A percentile compares a stretch with the other conserved stretches of the same genome.
phyloP scores from a whole-genome alignment of 2,113 vertebrate genomes.

The Anhinga rufa region DNA sequence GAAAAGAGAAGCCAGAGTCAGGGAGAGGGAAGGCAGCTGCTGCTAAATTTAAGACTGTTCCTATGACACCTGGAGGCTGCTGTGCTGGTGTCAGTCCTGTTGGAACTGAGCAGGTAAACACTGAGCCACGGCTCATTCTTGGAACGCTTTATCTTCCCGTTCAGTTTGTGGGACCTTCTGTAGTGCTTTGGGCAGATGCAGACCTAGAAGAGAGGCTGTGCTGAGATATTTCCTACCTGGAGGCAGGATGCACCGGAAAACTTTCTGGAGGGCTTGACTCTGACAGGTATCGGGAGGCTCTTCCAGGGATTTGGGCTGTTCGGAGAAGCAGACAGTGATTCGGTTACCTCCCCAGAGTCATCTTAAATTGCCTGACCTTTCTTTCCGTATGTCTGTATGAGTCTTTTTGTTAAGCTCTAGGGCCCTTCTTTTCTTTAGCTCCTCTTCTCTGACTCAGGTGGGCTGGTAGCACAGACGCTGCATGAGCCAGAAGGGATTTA shows the following conservation, averaged over 20 bases:
- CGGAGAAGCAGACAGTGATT: neutral
- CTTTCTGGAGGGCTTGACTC: neutral
- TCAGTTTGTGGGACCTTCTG: neutral
- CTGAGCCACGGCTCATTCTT: neutral
- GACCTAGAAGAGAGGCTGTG: neutral
- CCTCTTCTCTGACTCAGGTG: neutral
- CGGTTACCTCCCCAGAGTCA: neutral
- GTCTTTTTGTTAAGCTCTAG: neutral
- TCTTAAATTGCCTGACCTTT: neutral
- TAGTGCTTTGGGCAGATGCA: neutral
- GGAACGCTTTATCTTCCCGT: neutral
- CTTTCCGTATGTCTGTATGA: neutral
- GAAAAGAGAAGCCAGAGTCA: neutral
- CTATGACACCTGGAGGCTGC: constrained; percentile 26
- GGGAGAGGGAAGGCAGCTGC: neutral
- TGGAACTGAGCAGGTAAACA: constrained; percentile 25
- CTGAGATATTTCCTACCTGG: neutral
- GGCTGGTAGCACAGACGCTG: neutral
- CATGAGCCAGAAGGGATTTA: neutral
- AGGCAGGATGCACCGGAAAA: neutral
- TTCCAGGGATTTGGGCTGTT: neutral
- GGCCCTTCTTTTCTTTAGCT: neutral
- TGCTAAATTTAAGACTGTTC: constrained; percentile 17
- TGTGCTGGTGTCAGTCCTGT: neutral
- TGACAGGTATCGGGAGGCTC: neutral